These are phyloP conservation scores for Drosophila sechellia DNA, from an alignment of 1,140 invertebrate genomes.

Conservation along the genomic window DNA sequence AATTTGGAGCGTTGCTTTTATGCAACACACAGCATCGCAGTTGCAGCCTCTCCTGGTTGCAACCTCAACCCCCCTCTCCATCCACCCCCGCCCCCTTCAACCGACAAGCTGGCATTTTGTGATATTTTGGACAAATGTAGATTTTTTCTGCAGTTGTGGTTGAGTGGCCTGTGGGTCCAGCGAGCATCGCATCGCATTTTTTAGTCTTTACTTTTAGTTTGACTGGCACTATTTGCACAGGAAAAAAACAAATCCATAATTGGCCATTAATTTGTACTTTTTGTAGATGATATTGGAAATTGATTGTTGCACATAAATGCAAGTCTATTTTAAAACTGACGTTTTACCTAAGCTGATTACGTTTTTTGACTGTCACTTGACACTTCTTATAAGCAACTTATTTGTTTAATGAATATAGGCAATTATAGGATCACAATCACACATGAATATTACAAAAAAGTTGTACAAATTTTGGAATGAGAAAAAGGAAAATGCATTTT, in stretches of 20 bases:
- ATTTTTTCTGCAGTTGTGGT: conserved; percentile 70
- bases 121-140: conserved; percentile 82
- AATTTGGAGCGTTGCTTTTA: conserved; percentile 83
- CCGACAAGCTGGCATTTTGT: conserved; percentile 24
- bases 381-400: too few species aligned
- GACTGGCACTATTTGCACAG: conserved; percentile 29
- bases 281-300: not conserved
- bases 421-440: too few species aligned
- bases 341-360: not conserved
- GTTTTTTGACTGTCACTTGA: not conserved
- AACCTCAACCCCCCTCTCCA: not conserved
- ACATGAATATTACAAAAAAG: too few species aligned
- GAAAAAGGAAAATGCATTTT: too few species aligned
- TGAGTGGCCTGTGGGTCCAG: conserved; percentile 73
- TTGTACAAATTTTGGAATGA: too few species aligned
- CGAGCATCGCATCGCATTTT: conserved; percentile 45
- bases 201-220: conserved; percentile 27
- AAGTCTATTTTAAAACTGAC: conserved; percentile 2
- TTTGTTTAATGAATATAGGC: too few species aligned
- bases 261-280: not conserved
- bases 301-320: not conserved
- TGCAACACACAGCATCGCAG: conserved; percentile 66
- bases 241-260: conserved; percentile 25
- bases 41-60: conserved; percentile 40
- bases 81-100: not conserved